These are phyloP conservation scores for Monodelphis domestica DNA, from an alignment of 2,797 vertebrate genomes.

Conservation along the genomic window DNA sequence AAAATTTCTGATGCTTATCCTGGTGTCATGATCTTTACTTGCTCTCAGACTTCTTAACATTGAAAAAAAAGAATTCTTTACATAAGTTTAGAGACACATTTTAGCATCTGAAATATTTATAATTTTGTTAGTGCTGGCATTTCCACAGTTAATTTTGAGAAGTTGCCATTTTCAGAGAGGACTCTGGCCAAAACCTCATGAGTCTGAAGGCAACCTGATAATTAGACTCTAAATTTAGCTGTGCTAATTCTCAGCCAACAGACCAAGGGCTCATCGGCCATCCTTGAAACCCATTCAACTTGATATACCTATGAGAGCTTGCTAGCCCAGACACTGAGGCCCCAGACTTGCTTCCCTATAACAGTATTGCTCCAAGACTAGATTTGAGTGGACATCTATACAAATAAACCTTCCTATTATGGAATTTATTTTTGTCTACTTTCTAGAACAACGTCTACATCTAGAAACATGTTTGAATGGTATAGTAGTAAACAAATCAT, in stretches of 20 bases:
- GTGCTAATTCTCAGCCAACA: not conserved
- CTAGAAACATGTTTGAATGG: slow-evolving; percentile 13
- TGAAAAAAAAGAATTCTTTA: not conserved
- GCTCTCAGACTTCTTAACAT: not conserved
- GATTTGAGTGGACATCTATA: not conserved
- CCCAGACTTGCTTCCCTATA: not conserved
- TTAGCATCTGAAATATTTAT: not conserved
- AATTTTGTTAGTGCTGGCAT: not conserved
- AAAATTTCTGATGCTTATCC: not conserved
- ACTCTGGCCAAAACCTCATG: not conserved
- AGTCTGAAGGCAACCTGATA: not conserved
- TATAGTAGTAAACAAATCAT: not conserved
- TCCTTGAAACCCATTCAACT: not conserved
- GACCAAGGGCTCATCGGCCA: not conserved
- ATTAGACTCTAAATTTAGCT: not conserved
- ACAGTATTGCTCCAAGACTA: not conserved
- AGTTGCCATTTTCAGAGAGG: not conserved
- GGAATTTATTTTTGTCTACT: not conserved
- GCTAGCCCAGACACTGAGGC: not conserved
- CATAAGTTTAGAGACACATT: not conserved
- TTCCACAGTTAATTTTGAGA: not conserved
- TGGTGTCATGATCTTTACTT: not conserved
- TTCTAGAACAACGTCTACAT: not conserved
- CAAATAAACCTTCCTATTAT: not conserved
- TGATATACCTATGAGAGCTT: not conserved